Percentiles rank a stretch among this genome's conserved stretches.
Evolutionary conservation across 2,113 vertebrate species (phyloP).

Genomic region (Protobothrops mucrosquamatus): DNA sequence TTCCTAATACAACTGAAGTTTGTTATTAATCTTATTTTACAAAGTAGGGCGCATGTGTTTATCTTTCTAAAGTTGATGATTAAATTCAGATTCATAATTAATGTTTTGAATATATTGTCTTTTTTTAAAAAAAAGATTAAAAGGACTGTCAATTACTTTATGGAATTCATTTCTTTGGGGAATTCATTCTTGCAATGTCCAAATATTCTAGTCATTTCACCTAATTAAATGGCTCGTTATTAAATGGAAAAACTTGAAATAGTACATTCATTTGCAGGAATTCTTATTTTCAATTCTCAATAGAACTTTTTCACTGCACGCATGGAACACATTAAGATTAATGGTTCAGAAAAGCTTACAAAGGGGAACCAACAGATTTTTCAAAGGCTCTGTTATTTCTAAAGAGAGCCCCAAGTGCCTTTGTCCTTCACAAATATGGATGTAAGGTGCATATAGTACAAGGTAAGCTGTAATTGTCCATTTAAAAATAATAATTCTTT

Average conservation of each 20-base stretch:
- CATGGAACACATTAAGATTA: accelerated
- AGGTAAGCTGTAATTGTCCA: accelerated
- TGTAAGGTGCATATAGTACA: neutral
- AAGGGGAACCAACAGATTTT: neutral
- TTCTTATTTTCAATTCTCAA: constrained; percentile 18
- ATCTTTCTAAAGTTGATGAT: neutral
- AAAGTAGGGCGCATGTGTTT: neutral
- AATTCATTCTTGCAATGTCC: neutral
- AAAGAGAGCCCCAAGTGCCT: neutral
- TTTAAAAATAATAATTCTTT: constrained; percentile 9
- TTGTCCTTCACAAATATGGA: neutral
- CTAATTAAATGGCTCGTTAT: constrained; percentile 9
- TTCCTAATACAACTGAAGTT: constrained; percentile 4
- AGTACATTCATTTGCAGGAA: neutral
- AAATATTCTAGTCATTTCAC: constrained; percentile 7
- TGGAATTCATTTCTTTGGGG: neutral
- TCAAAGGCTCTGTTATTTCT: neutral
- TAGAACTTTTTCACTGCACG: constrained; percentile 1
- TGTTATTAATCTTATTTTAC: neutral
- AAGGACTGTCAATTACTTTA: neutral
- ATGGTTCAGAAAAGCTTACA: neutral
- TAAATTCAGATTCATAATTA: constrained; percentile 16
- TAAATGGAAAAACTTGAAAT: constrained; percentile 8
- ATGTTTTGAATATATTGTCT: neutral
- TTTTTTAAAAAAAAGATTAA: neutral